Evolutionary conservation across 1,140 invertebrate genomes (phyloP).

Genomic region (Bombus pascuorum): DNA sequence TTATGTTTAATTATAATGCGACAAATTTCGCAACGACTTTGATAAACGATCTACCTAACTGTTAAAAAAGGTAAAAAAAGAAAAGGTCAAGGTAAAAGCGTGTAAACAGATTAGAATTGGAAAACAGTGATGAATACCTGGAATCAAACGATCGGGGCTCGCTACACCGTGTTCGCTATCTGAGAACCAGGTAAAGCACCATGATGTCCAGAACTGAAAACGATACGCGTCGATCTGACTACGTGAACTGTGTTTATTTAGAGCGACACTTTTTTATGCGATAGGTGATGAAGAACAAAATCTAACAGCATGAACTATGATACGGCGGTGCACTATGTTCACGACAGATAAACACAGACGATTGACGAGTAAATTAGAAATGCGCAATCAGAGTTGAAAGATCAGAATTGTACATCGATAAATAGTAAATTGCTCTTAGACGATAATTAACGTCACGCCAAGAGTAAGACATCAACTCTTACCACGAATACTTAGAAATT

Average conservation of each 20-base stretch:
- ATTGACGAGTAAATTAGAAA: background rate
- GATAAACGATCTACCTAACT: background rate
- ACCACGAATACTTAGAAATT: background rate
- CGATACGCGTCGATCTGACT: slow-evolving; percentile 64
- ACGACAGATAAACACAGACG: background rate
- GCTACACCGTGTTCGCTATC: slow-evolving; percentile 69
- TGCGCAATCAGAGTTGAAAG: background rate
- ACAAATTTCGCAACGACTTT: background rate
- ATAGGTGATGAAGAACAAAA: background rate
- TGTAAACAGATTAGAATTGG: background rate
- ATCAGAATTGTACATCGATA: no score
- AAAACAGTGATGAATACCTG: slow-evolving; percentile 58
- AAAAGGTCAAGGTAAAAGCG: background rate
- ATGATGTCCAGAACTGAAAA: slow-evolving; percentile 79
- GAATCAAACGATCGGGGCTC: slow-evolving; percentile 46
- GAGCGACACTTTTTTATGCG: background rate
- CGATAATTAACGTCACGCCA: no score
- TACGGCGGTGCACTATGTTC: background rate
- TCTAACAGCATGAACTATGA: background rate
- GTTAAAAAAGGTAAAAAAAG: no score
- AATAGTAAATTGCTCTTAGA: no score
- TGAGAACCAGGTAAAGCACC: slow-evolving; percentile 80
- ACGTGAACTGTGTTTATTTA: background rate
- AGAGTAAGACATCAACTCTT: background rate
- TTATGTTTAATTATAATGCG: background rate